Evolutionary conservation across 2,888 invertebrate genomes (phyloP), one percentile per base, ranked within the genome.

Genomic region (Epirrhoe alternata): DNA sequence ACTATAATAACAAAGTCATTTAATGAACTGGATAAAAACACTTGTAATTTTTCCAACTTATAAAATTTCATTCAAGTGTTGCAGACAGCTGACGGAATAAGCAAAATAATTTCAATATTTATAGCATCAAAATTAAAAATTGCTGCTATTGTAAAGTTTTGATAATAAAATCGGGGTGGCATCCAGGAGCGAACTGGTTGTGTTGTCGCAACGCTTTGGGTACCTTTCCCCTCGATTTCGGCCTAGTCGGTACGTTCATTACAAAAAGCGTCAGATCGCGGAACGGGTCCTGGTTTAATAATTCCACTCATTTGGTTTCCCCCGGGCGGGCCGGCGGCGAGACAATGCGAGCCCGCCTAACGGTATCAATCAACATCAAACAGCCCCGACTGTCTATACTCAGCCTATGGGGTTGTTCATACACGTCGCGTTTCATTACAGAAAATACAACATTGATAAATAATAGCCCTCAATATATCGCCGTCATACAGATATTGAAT

Each of bases 291-390:
- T 81, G 86, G 86, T 89, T 92, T 89, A 90, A 92, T 92, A 92
- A 93, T 92, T 92, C 88, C 86, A 87, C 90, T 92, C 91, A 89
- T 89, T 90, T 86, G 88, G 84, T 86, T 81, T 82, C 89, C 92
- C 91, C 86, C 85, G 86, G 83, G 83, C 80, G 78, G 74, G 67
- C 70, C 56, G 64, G 65, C 66, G 74, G 82, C 87, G 84, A 90
- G 88, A 91, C 92, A 92, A 92, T 91, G 86, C 86, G 80, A 83
- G 84, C 86, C 84, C 84, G 86, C 84, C 91, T 92, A 90, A 92
- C 92, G 89, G 92, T 92, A 93, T 93, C 93, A 93, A 93, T 93
- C 93, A 93, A 93, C 91, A 92, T 93, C 92, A 92, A 92, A 92
- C 91, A 87, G 84, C 84, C 87, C 86, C 82, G 86, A 77, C 77